phyloP scores from a whole-genome alignment of 2,113 vertebrate species.

The Romanogobio albipinnatus region DNA sequence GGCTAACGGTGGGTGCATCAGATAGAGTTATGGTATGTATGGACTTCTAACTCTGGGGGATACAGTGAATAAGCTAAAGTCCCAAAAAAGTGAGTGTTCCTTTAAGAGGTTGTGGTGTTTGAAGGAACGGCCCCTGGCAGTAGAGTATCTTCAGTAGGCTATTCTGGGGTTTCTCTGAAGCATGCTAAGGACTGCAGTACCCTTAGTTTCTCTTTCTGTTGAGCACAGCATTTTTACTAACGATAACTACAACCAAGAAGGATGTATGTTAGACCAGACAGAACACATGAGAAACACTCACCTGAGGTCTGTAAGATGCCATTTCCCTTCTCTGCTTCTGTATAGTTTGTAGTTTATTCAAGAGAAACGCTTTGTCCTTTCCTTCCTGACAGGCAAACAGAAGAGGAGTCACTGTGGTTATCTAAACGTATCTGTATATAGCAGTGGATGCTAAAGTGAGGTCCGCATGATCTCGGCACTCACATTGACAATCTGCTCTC shows the following conservation, averaged over 20 bases:
- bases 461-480: constrained; percentile 65
- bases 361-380: constrained; percentile 87
- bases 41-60: too few relatives aligned
- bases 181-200: background rate
- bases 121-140: background rate
- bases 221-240: background rate
- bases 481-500: constrained; percentile 87
- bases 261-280: background rate
- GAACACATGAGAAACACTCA: background rate
- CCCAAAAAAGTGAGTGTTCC: too few relatives aligned
- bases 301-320: constrained; percentile 26
- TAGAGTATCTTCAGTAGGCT: background rate
- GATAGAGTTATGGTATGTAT: too few relatives aligned
- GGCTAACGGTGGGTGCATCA: too few relatives aligned
- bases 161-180: constrained; percentile 13
- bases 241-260: background rate
- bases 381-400: constrained; percentile 77
- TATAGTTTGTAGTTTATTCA: constrained; percentile 72
- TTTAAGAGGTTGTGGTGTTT: background rate
- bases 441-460: background rate
- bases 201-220: background rate
- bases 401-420: background rate
- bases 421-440: background rate
- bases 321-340: constrained; percentile 63
- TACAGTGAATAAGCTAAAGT: too few relatives aligned